A percentile compares a stretch with the other conserved stretches of the same genome.
Evolutionary conservation across 2,797 vertebrate species (phyloP).

Genomic region (Falco berigora): DNA sequence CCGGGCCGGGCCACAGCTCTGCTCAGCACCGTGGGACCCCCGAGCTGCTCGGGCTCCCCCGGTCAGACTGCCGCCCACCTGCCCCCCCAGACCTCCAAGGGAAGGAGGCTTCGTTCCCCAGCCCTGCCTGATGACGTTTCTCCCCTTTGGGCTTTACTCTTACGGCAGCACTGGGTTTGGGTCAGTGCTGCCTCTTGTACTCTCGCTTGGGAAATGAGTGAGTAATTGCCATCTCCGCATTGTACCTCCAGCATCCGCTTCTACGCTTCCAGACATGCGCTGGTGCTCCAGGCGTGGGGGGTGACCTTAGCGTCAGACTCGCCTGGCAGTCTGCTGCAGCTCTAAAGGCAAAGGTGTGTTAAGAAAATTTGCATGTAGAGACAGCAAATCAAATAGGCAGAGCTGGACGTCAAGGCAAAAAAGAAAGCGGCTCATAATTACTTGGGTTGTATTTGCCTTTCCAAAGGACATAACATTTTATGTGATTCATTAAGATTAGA

Average conservation of each 20-base stretch:
- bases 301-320: neutral
- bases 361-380: neutral
- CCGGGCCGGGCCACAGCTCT: accelerated
- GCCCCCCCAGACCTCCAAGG: neutral
- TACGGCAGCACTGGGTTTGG: neutral
- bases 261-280: accelerated
- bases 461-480: slow-evolving; percentile 22
- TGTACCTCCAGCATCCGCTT: neutral
- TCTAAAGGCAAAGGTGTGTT: neutral
- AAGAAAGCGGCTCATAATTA: neutral
- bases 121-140: accelerated
- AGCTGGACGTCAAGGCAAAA: neutral
- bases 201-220: neutral
- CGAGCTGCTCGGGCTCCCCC: accelerated
- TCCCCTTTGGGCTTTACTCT: neutral
- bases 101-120: neutral
- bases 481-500: slow-evolving; percentile 8
- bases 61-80: neutral
- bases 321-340: neutral
- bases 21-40: neutral
- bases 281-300: neutral
- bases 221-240: neutral
- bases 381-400: neutral
- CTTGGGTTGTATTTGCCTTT: neutral
- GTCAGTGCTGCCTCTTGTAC: neutral